Evolutionary conservation across 2,888 invertebrate species (phyloP).

Genomic region (Phasia obesa): DNA sequence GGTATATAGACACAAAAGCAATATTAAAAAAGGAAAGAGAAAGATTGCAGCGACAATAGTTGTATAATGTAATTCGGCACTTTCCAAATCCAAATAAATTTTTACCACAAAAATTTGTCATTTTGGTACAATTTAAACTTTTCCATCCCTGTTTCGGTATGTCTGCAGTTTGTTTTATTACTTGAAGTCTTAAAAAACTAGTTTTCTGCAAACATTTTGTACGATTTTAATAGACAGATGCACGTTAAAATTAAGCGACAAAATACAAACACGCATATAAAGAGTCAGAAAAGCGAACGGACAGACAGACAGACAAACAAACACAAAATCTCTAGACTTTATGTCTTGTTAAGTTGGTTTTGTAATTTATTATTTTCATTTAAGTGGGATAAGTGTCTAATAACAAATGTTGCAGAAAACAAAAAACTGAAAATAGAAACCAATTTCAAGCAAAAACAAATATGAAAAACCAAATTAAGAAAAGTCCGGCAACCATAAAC

Average conservation of each 20-base stretch:
- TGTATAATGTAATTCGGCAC: too few relatives aligned
- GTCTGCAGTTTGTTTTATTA: too few relatives aligned
- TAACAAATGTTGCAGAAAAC: not conserved
- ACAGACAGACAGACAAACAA: constrained; percentile 28
- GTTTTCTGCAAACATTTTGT: constrained; percentile 46
- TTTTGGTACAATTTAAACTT: not conserved
- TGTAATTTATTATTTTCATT: not conserved
- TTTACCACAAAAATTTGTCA: too few relatives aligned
- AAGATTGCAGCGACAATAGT: too few relatives aligned
- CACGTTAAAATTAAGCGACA: constrained; percentile 52
- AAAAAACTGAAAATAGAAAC: not conserved
- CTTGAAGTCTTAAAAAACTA: not conserved
- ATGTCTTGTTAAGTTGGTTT: constrained; percentile 49
- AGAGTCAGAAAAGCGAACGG: not conserved
- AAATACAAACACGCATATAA: not conserved
- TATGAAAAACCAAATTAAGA: too few relatives aligned
- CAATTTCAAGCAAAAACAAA: too few relatives aligned
- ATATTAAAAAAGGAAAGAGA: too few relatives aligned
- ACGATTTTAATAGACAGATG: constrained; percentile 57
- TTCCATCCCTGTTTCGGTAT: not conserved
- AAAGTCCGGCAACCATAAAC: too few relatives aligned
- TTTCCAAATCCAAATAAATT: too few relatives aligned
- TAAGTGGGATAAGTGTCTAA: not conserved
- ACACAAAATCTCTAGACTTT: constrained; percentile 60
- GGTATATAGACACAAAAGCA: too few relatives aligned